These are phyloP conservation scores for Dunckerocampus dactyliophorus DNA, from an alignment of 2,113 vertebrate species.

Conservation along the genomic window DNA sequence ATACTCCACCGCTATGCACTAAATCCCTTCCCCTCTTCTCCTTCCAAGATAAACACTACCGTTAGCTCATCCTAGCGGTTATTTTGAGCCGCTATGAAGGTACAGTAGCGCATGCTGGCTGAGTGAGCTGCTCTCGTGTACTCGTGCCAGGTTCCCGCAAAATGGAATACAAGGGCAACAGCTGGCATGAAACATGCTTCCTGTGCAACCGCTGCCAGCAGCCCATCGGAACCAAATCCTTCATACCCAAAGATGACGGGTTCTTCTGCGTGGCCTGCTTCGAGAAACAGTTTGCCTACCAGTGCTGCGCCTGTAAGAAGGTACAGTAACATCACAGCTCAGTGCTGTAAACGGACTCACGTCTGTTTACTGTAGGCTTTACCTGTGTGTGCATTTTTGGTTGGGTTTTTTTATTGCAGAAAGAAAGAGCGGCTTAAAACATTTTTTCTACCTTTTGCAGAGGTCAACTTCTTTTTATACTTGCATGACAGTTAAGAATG, in stretches of 20 bases:
- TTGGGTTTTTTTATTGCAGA: no score
- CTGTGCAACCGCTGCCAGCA: slow-evolving; percentile 91
- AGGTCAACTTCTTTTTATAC: no score
- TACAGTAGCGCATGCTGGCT: slow-evolving; percentile 43
- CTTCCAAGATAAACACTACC: slow-evolving; percentile 11
- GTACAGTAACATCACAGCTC: slow-evolving; percentile 70
- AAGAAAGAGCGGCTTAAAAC: no score
- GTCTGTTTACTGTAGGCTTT: no score
- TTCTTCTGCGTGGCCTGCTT: slow-evolving; percentile 94
- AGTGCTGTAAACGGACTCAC: no score
- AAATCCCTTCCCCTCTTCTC: slow-evolving; percentile 1
- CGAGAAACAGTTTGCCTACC: slow-evolving; percentile 93
- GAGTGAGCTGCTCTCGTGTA: slow-evolving; percentile 47
- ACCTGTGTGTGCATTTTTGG: no score
- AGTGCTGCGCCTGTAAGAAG: slow-evolving; percentile 91
- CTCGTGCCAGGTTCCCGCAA: slow-evolving; percentile 86
- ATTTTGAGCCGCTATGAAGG: slow-evolving; percentile 35
- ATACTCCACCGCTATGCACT: neutral
- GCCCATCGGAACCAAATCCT: slow-evolving; percentile 97
- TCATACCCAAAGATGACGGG: slow-evolving; percentile 91
- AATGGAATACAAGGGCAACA: slow-evolving; percentile 97
- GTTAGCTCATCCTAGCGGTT: slow-evolving; percentile 5
- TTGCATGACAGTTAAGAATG: no score
- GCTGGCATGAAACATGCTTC: slow-evolving; percentile 98
- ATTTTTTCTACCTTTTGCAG: no score